Evolutionary conservation across 2,888 invertebrate genomes (phyloP).

Genomic region (Drosophila mimica): DNA sequence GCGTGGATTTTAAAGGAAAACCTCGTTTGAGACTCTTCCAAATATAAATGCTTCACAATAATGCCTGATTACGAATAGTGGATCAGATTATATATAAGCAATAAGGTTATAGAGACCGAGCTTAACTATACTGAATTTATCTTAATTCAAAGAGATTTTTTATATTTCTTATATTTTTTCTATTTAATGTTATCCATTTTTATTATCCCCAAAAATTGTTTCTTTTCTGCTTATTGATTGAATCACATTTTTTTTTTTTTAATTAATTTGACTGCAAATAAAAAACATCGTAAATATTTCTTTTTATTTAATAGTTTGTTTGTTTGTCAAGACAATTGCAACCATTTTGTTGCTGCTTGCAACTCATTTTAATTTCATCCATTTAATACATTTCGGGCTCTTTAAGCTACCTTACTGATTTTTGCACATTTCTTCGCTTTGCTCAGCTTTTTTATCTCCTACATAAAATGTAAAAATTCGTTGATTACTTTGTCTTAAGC

Average conservation of each 20-base stretch:
- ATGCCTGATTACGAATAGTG: background rate
- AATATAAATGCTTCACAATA: background rate
- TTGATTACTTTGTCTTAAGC: constrained; percentile 61
- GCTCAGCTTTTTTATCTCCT: constrained; percentile 24
- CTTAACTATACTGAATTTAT: too few relatives aligned
- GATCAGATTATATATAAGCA: background rate
- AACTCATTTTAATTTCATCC: background rate
- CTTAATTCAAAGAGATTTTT: too few relatives aligned
- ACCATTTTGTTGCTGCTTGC: background rate
- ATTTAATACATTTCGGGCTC: background rate
- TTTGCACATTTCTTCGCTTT: constrained; percentile 14
- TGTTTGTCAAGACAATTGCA: background rate
- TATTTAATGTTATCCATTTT: background rate
- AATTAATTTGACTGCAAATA: background rate
- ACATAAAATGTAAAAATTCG: constrained; percentile 33
- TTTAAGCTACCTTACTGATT: background rate
- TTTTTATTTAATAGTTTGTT: background rate
- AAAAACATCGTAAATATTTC: background rate
- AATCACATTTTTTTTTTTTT: background rate
- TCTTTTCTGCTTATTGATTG: background rate
- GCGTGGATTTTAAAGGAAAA: background rate
- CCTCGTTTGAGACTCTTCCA: too few relatives aligned
- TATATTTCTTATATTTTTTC: too few relatives aligned
- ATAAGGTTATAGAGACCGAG: too few relatives aligned
- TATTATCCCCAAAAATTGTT: background rate